Evolutionary conservation across 2,797 vertebrate genomes (phyloP).

Genomic region (Anomalospiza imberbis): DNA sequence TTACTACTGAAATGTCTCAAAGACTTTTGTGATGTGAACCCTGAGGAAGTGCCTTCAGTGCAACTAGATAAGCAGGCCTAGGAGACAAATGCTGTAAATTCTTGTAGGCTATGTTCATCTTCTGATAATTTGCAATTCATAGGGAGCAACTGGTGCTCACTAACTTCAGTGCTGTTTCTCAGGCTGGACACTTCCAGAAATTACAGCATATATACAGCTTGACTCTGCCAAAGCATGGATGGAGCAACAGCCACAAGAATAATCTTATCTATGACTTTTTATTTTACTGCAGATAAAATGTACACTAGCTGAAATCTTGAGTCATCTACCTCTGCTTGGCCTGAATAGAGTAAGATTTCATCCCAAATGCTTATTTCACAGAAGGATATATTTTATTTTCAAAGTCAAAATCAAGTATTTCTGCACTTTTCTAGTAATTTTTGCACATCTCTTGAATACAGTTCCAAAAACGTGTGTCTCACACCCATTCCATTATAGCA

Average conservation of each 20-base stretch:
- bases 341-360: not conserved
- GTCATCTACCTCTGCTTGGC: not conserved
- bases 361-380: not conserved
- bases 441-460: not conserved
- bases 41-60: not conserved
- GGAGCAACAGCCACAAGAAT: not conserved
- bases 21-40: not conserved
- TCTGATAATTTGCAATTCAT: not conserved
- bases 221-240: not conserved
- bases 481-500: not conserved
- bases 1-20: not conserved
- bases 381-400: not conserved
- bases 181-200: not conserved
- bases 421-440: not conserved
- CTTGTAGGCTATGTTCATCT: not conserved
- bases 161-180: not conserved
- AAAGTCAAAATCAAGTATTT: not conserved
- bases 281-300: not conserved
- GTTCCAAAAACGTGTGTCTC: not conserved
- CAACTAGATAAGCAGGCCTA: not conserved
- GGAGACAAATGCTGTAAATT: conserved; percentile 1
- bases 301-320: not conserved
- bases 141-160: not conserved
- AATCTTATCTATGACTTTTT: not conserved
- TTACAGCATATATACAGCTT: not conserved